Evolutionary conservation across 2,888 invertebrate species (phyloP).

Genomic region (Frankliniella fusca): DNA sequence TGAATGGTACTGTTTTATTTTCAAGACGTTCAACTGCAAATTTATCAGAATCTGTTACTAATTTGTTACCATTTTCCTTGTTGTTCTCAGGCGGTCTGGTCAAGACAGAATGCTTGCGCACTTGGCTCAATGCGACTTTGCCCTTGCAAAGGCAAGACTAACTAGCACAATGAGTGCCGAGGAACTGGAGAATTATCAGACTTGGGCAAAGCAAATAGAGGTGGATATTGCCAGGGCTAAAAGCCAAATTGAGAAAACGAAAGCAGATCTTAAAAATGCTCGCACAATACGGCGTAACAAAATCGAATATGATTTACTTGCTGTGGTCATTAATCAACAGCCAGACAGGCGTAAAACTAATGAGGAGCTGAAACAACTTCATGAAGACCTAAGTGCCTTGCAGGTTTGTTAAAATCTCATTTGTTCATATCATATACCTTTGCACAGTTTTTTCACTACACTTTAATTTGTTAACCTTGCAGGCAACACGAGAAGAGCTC

Average conservation of each 20-base stretch:
- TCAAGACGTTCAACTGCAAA: background rate
- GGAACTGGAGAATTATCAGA: conserved; percentile 77
- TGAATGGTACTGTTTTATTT: conserved; percentile 16
- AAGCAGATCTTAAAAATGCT: conserved; percentile 73
- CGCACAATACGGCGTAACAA: conserved; percentile 84
- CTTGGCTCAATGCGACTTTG: conserved; percentile 82
- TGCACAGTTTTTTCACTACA: background rate
- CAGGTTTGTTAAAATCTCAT: conserved; percentile 42
- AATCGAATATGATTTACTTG: conserved; percentile 88
- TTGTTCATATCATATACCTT: background rate
- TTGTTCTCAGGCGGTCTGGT: conserved; percentile 41
- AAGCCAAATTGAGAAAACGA: conserved; percentile 74
- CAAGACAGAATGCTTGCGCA: conserved; percentile 78
- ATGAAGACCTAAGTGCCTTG: conserved; percentile 67
- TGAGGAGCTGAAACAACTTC: conserved; percentile 62
- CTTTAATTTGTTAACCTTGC: conserved; percentile 39
- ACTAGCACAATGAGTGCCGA: conserved; percentile 77
- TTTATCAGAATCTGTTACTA: background rate
- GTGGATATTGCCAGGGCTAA: conserved; percentile 73
- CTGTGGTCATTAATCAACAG: conserved; percentile 84
- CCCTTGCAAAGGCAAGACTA: conserved; percentile 75
- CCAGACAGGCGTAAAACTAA: conserved; percentile 80
- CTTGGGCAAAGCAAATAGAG: conserved; percentile 65
- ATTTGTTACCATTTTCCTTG: background rate
- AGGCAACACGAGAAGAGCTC: conserved; percentile 65